A percentile compares a stretch with the other conserved stretches of the same genome.
Evolutionary conservation across 2,113 vertebrate genomes (phyloP).

Genomic region (Lampris megalopsis): DNA sequence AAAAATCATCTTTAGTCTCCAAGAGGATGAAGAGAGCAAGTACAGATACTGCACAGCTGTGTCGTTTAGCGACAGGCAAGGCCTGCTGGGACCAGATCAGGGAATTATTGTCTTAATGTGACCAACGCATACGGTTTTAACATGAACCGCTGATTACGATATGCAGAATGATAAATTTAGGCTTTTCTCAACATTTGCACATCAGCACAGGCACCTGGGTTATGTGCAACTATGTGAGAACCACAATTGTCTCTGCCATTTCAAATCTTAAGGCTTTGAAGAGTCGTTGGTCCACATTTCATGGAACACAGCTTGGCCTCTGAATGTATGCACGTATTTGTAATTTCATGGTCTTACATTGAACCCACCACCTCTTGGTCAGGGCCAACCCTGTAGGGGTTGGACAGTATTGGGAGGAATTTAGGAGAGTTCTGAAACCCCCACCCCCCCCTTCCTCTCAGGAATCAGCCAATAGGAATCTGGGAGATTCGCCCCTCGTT

Average conservation of each 20-base stretch:
- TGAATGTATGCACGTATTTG: neutral
- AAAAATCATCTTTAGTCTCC: slow-evolving; percentile 28
- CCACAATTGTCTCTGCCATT: slow-evolving; percentile 20
- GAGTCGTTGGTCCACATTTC: slow-evolving; percentile 25
- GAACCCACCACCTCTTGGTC: slow-evolving; percentile 17
- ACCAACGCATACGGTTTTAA: slow-evolving; percentile 4
- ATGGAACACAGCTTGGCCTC: slow-evolving; percentile 3
- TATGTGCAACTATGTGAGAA: slow-evolving; percentile 13
- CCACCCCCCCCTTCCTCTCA: slow-evolving; percentile 3
- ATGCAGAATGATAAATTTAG: neutral
- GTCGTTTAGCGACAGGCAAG: slow-evolving; percentile 2
- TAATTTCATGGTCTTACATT: slow-evolving; percentile 12
- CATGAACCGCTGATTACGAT: neutral
- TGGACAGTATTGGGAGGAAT: slow-evolving; percentile 2
- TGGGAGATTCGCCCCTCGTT: neutral
- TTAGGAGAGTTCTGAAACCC: neutral
- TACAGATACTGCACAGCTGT: slow-evolving; percentile 14
- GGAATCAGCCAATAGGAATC: slow-evolving; percentile 38
- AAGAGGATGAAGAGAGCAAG: slow-evolving; percentile 58
- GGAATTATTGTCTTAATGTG: slow-evolving; percentile 21
- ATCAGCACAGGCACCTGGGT: slow-evolving; percentile 58
- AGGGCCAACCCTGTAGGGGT: slow-evolving; percentile 17
- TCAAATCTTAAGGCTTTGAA: slow-evolving; percentile 4
- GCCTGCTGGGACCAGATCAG: slow-evolving; percentile 11
- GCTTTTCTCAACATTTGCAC: slow-evolving; percentile 39